Percentiles rank a stretch among this genome's conserved stretches.
phyloP scores from a whole-genome alignment of 2,113 vertebrate species.

The Arothron firmamentum region DNA sequence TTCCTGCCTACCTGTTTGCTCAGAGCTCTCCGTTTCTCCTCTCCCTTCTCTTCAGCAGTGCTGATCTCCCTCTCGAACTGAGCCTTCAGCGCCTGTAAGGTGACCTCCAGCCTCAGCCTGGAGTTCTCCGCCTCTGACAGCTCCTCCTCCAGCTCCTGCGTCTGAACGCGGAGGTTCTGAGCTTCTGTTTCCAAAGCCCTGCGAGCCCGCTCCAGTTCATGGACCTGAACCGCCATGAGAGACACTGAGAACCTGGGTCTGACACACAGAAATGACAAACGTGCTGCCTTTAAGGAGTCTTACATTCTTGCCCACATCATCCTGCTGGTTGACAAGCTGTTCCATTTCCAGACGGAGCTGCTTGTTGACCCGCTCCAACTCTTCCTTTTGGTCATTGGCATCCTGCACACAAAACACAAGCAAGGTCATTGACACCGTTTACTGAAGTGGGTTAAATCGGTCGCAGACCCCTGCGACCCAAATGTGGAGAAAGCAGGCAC shows the following conservation, averaged over 20 bases:
- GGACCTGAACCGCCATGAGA: conserved; percentile 71
- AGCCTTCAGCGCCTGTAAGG: conserved; percentile 77
- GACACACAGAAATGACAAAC: conserved; percentile 6
- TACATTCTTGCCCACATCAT: conserved; percentile 89
- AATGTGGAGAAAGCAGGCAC: no score
- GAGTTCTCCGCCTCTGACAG: conserved; percentile 64
- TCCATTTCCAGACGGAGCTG: conserved; percentile 85
- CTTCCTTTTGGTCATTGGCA: conserved; percentile 79
- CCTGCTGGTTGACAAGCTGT: conserved; percentile 86
- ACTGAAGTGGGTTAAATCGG: neutral
- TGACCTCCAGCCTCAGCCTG: conserved; percentile 76
- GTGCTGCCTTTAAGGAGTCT: conserved; percentile 18
- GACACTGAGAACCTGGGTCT: conserved; percentile 1
- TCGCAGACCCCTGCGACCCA: no score
- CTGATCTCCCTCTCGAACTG: conserved; percentile 79
- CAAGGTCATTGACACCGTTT: neutral
- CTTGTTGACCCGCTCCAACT: conserved; percentile 85
- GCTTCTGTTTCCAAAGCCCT: conserved; percentile 80
- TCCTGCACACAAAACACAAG: conserved; percentile 60
- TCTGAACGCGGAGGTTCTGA: conserved; percentile 78
- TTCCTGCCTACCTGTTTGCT: conserved; percentile 73
- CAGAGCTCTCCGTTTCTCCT: conserved; percentile 78
- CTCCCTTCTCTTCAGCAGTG: conserved; percentile 76
- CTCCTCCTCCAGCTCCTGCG: conserved; percentile 73
- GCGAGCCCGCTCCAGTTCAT: conserved; percentile 83